Base-by-base conservation (phyloP, 1,140 invertebrate genomes). In the Bombus turneri region DNA sequence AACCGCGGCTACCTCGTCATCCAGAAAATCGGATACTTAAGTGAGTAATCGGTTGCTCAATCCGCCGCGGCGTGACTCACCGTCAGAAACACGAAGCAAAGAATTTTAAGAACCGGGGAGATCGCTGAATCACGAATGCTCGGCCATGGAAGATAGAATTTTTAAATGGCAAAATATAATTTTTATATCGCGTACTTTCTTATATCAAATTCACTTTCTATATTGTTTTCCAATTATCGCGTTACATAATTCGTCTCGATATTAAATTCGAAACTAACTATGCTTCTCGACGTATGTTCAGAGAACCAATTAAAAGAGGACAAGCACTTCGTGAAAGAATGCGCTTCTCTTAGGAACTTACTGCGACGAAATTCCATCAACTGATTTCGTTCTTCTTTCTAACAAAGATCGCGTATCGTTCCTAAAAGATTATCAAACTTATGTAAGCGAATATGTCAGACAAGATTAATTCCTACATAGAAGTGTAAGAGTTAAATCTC, bases 41-140 rank as follows among this genome's bases (percentile, higher is more conserved):
- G 41, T 89, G 88, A 86, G 57, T 88, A 89, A 89, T 89, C 84
- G 66, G 47, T 89, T 81, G 87, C 62, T 81, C 53, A 71, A 88
- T 83, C 68, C 4, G 22, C 31, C 10, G 18, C 39, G 1, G 18
- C 10, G 41, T 89, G 88, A 89, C 66, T 89, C 88, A 89, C 62
- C 69, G 41, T n/a, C 41, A 28, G 53, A 73, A 53, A 34, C 59
- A 9, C 8, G 41, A 18, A 76, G 28, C 15, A 39, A 77, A 57
- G 66, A 83, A 83, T 86, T 80, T 83, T 81, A 80, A 66, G 53
- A 82, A 43, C 64, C 9, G 34, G 9, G 1, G 1, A 22, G 34
- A 41, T 39, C 62, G 64, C 9, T 59, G 75, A 78, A 64, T 77
- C 57, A 64, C 25, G 12, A n/a, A 28, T 9, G 4, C 25, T 39